Evolutionary conservation across 1,140 invertebrate genomes (phyloP).

Genomic region (Nebria ingens): DNA sequence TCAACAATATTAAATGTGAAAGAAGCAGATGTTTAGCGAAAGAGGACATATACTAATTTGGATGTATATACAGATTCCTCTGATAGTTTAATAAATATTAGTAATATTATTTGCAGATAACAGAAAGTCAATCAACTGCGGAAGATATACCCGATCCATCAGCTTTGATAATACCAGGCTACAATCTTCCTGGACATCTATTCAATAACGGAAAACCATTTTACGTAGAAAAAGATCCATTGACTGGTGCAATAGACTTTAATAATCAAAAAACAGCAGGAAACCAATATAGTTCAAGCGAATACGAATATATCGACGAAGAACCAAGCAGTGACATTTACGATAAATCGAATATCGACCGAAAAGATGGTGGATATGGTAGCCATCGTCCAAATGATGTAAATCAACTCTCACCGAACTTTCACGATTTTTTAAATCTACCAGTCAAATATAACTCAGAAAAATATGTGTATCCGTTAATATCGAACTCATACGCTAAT

Average conservation of each 20-base stretch:
- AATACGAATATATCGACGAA: slow-evolving; percentile 27
- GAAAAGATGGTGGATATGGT: slow-evolving; percentile 34
- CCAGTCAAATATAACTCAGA: slow-evolving; percentile 55
- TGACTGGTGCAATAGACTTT: slow-evolving; percentile 54
- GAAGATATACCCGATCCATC: slow-evolving; percentile 32
- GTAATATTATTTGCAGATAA: not conserved
- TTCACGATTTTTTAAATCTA: slow-evolving; percentile 59
- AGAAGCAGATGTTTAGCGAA: not conserved
- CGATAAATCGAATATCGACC: slow-evolving; percentile 33
- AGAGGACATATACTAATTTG: not conserved
- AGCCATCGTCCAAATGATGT: slow-evolving; percentile 40
- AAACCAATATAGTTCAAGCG: slow-evolving; percentile 27
- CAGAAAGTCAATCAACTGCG: not conserved
- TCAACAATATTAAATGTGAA: not conserved
- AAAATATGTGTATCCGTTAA: slow-evolving; percentile 54
- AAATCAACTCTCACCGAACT: slow-evolving; percentile 46
- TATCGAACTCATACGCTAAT: slow-evolving; percentile 61
- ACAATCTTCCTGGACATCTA: slow-evolving; percentile 32
- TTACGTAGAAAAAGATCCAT: slow-evolving; percentile 54
- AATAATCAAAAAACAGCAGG: slow-evolving; percentile 40
- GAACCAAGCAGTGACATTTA: slow-evolving; percentile 25
- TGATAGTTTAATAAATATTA: not conserved
- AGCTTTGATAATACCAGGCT: slow-evolving; percentile 28
- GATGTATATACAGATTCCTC: too few relatives aligned
- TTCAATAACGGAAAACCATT: slow-evolving; percentile 62